A percentile compares a stretch with the other conserved stretches of the same genome.
These are phyloP conservation scores for Leptinotarsa tumamoca DNA, from an alignment of 2,888 invertebrate genomes.

Conservation along the genomic window DNA sequence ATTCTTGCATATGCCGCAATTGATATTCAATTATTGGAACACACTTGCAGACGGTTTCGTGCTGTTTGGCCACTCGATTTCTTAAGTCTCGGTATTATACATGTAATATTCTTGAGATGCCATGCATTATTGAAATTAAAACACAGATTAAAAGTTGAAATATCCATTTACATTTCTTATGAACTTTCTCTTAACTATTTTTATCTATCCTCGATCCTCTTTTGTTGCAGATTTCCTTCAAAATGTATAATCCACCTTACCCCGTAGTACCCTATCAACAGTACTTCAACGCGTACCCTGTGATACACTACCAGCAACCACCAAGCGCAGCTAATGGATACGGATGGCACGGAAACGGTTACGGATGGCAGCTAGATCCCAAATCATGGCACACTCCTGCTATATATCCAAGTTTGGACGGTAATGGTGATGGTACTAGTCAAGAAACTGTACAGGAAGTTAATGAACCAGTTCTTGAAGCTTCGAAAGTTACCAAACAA, in stretches of 20 bases:
- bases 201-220: background rate
- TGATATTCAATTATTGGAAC: too few species aligned
- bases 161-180: background rate
- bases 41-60: too few species aligned
- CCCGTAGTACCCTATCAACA: constrained; percentile 58
- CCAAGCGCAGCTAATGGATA: constrained; percentile 64
- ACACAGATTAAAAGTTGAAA: too few species aligned
- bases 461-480: constrained; percentile 61
- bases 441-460: constrained; percentile 45
- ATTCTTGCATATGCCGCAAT: too few species aligned
- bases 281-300: constrained; percentile 64
- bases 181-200: background rate
- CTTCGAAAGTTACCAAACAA: constrained; percentile 61
- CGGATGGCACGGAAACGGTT: constrained; percentile 66
- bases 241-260: constrained; percentile 48
- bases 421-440: constrained; percentile 36
- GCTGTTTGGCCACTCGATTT: too few species aligned
- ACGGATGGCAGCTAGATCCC: constrained; percentile 65
- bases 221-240: constrained; percentile 24
- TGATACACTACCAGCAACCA: constrained; percentile 61
- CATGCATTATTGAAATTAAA: too few species aligned
- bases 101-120: too few species aligned
- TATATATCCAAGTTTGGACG: constrained; percentile 52
- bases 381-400: constrained; percentile 60
- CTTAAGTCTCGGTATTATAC: too few species aligned